Base-by-base conservation (phyloP, 2,797 vertebrate genomes). In the Paratrypauchen microcephalus region DNA sequence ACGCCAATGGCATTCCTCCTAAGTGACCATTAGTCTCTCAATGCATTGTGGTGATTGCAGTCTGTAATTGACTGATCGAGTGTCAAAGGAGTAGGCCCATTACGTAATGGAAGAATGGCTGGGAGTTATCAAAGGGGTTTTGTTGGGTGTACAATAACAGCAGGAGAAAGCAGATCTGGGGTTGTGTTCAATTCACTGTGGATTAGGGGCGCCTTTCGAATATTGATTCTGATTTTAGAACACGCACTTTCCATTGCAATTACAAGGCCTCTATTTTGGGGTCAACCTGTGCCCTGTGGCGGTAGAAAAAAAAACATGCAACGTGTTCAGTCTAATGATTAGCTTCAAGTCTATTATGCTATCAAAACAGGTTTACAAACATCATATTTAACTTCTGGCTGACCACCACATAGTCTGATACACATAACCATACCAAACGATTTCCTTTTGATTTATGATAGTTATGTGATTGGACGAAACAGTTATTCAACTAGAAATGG, bases 1-100 rank as follows among this genome's bases (percentile, higher is more conserved):
- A 90, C 88, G 87, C 84, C 88, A 86, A 85, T 73, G 80, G 86
- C 79, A 91, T 89, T 90, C 76, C 81, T 88, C 79, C 85, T 86
- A 85, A 89, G 90, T 87, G 87, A 89, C 87, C 88, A 89, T 91
- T 88, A 91, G 87, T 87, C 87, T 86, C 85, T 87, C 80, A 80
- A 83, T 88, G 88, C 86, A 89, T 87, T 89, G 88, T 87, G 86
- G 86, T 86, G 89, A 91, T 90, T 88, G 87, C 87, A 84, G 85
- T 81, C 79, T n/a, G 74, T 91, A 91, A 92, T 91, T 91, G 90
- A 92, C 86, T 88, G 88, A 90, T 90, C 85, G 86, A 83, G 87
- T 89, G 89, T 92, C 89, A 92, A 86, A 89, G 82, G 86, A 87
- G 86, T 68, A 83, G 84, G 83, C 69, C 47, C 80, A 79, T 91